Conservation (phyloP, 2,113 vertebrate genomes). For the Ondatra zibethicus region DNA sequence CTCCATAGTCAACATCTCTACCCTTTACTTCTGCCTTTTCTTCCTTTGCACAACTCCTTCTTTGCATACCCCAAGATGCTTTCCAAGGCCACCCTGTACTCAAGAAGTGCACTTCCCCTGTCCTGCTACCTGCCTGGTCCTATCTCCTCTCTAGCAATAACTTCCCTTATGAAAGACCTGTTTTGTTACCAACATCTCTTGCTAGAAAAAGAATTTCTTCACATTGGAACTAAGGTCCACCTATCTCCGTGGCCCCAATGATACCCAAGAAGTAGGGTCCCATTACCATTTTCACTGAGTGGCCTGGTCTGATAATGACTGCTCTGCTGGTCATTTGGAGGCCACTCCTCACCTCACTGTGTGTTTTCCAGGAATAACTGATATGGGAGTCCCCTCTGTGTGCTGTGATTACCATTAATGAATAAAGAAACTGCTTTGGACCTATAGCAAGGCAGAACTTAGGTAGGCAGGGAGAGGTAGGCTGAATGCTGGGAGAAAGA, state of each 20-base stretch:
- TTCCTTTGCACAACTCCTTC: not conserved
- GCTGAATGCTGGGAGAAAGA: no score
- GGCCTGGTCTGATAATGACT: not conserved
- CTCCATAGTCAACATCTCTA: no score
- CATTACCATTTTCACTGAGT: not conserved
- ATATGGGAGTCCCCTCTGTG: no score
- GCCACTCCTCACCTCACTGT: not conserved
- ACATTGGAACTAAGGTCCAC: not conserved
- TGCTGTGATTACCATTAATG: no score
- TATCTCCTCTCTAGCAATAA: not conserved
- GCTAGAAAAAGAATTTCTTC: not conserved
- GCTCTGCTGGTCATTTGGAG: not conserved
- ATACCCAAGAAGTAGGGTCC: not conserved
- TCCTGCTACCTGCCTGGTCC: not conserved
- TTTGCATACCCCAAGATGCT: not conserved
- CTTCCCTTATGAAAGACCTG: not conserved
- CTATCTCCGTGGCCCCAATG: not conserved
- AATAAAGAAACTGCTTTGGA: no score
- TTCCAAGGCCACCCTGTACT: not conserved
- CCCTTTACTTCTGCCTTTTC: not conserved
- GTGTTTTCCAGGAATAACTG: conserved; percentile 4
- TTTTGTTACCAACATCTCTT: not conserved
- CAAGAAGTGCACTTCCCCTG: not conserved
- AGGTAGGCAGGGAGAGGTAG: no score
- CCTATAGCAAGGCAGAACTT: no score